Conservation (phyloP, 2,797 vertebrate species). For the Megaceryle alcyon region DNA sequence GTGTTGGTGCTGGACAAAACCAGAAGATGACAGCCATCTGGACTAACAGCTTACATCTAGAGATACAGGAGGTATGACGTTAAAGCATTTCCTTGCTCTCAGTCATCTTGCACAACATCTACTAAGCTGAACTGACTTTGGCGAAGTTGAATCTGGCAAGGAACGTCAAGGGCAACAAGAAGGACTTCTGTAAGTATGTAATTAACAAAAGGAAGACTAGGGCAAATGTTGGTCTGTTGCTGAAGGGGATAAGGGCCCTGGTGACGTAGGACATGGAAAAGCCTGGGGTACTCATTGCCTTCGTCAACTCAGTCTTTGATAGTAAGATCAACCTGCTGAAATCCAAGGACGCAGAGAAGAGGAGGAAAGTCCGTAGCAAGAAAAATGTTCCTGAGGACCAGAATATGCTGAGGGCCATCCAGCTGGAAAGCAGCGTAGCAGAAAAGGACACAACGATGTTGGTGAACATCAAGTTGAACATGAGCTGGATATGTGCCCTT, state of each 20-base stretch:
- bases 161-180: not conserved
- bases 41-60: not conserved
- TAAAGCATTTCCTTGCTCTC: not conserved
- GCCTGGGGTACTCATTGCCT: not conserved
- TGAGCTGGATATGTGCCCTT: not conserved
- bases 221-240: not conserved
- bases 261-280: not conserved
- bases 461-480: not conserved
- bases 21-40: not conserved
- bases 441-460: not conserved
- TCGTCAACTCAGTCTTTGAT: not conserved
- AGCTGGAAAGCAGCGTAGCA: not conserved
- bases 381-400: not conserved
- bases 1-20: not conserved
- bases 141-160: not conserved
- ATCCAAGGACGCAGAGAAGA: not conserved
- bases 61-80: not conserved
- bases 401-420: not conserved
- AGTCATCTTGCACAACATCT: not conserved
- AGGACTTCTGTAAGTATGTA: not conserved
- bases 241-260: not conserved
- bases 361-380: not conserved
- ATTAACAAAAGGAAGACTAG: not conserved
- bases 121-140: not conserved
- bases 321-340: not conserved